Evolutionary conservation across 2,797 vertebrate genomes (phyloP).

Genomic region (Aphelocoma californica): DNA sequence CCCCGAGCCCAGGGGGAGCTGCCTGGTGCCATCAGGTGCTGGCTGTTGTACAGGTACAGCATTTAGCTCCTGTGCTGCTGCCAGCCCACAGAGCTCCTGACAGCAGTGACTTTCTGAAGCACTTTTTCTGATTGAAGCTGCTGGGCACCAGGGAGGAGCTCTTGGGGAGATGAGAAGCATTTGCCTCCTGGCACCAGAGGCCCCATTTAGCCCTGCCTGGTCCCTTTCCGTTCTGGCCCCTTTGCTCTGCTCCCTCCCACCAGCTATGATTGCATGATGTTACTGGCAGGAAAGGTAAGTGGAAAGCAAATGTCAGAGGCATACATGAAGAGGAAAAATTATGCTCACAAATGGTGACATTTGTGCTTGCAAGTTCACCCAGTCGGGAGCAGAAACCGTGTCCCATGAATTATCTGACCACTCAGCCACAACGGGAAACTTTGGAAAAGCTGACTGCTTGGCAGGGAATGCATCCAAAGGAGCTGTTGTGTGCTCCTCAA

Average conservation of each 20-base stretch:
- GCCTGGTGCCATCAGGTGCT: neutral
- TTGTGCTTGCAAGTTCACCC: conserved; percentile 39
- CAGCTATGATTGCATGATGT: neutral
- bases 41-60: neutral
- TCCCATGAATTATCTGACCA: conserved; percentile 46
- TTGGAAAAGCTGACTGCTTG: neutral
- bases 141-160: neutral
- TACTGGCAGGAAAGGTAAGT: conserved; percentile 23
- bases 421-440: neutral
- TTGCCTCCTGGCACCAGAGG: neutral
- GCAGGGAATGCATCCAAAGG: neutral
- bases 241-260: neutral
- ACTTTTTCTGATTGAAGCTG: neutral
- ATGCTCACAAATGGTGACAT: conserved; percentile 36
- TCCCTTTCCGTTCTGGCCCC: neutral
- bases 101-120: neutral
- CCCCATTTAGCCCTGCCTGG: neutral
- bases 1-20: neutral
- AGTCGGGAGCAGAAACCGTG: neutral
- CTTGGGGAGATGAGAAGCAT: neutral
- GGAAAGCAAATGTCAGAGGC: conserved; percentile 48
- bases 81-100: neutral
- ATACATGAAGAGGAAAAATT: conserved; percentile 36
- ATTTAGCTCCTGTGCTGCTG: neutral
- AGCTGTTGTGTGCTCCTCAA: neutral